These are phyloP conservation scores for Ips nitidus DNA, from an alignment of 1,140 invertebrate genomes.

Conservation along the genomic window DNA sequence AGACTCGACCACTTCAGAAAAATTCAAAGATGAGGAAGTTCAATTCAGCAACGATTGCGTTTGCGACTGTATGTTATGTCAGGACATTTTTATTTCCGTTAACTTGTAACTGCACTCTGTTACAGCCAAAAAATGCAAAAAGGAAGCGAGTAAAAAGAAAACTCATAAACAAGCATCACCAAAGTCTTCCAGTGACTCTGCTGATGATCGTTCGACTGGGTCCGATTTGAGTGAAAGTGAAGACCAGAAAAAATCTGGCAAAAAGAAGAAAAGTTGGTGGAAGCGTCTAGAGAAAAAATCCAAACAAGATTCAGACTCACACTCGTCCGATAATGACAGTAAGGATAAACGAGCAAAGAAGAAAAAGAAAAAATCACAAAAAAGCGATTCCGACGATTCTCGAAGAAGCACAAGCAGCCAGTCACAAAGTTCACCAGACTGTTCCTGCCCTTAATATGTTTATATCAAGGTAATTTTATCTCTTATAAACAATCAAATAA, in stretches of 20 bases:
- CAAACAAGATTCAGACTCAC: too few species aligned
- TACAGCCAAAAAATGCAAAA: not conserved
- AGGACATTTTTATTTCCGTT: not conserved
- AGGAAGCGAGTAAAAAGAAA: not conserved
- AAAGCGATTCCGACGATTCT: too few species aligned
- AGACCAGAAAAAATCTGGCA: not conserved
- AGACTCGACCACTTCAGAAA: constrained; percentile 1
- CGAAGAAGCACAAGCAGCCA: too few species aligned
- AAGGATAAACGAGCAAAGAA: too few species aligned
- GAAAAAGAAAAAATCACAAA: too few species aligned
- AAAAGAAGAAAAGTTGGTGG: not conserved
- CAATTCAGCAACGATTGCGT: constrained; percentile 23
- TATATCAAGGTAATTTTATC: too few species aligned
- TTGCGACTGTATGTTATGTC: constrained; percentile 10
- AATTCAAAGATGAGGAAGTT: constrained; percentile 15
- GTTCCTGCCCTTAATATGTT: too few species aligned
- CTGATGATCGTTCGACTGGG: not conserved
- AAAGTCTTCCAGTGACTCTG: not conserved
- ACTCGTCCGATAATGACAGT: too few species aligned
- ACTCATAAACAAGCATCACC: not conserved
- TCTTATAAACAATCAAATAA: too few species aligned
- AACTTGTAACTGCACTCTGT: not conserved
- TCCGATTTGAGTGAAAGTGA: not conserved
- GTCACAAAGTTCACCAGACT: too few species aligned
- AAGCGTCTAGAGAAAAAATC: too few species aligned